Percentiles rank a stretch among this genome's conserved stretches.
These are phyloP conservation scores for Monochamus alternatus DNA, from an alignment of 2,888 invertebrate species.

Conservation along the genomic window DNA sequence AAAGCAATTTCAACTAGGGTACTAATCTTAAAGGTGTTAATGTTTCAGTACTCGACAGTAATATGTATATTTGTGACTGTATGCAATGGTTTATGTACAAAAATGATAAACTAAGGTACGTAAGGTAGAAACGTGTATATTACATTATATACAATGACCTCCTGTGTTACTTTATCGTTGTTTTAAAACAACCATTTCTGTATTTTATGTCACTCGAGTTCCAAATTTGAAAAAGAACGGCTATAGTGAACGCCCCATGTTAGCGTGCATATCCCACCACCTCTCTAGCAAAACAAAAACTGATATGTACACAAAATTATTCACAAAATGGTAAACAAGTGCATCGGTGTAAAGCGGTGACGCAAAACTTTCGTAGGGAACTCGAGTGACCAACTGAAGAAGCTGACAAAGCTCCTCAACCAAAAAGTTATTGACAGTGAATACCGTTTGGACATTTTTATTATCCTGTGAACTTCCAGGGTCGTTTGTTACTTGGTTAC, in stretches of 20 bases:
- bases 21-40: background rate
- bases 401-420: conserved; percentile 60
- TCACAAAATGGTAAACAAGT: conserved; percentile 47
- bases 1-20: conserved; percentile 6
- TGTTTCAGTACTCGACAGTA: conserved; percentile 5
- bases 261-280: conserved; percentile 36
- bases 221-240: conserved; percentile 26
- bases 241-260: conserved; percentile 12
- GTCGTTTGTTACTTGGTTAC: conserved; percentile 76
- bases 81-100: conserved; percentile 16
- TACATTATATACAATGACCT: conserved; percentile 31
- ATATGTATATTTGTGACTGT: background rate
- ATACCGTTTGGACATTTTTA: conserved; percentile 73
- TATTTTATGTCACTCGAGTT: conserved; percentile 53
- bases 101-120: background rate
- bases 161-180: conserved; percentile 13
- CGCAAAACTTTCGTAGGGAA: conserved; percentile 41
- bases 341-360: conserved; percentile 49
- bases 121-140: conserved; percentile 27
- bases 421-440: conserved; percentile 65
- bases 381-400: conserved; percentile 55
- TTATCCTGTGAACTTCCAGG: conserved; percentile 70
- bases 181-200: conserved; percentile 48
- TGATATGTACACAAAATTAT: conserved; percentile 40
- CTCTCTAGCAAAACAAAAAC: conserved; percentile 13